Evolutionary conservation across 2,888 invertebrate genomes (phyloP).

Genomic region (Byasa hedistus): DNA sequence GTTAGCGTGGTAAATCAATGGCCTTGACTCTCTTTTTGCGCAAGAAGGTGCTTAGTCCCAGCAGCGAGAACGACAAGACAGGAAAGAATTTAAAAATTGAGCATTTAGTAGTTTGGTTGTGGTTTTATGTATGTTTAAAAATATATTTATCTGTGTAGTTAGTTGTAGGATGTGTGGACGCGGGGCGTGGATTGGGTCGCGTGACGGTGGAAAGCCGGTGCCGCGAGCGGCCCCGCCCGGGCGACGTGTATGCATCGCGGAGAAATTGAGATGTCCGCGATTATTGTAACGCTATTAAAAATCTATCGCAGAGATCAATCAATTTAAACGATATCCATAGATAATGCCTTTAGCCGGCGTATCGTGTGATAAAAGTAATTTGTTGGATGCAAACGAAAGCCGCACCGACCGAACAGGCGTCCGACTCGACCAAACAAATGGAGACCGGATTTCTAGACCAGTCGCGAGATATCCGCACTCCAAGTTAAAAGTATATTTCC

Average conservation of each 20-base stretch:
- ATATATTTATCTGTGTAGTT: slow-evolving; percentile 39
- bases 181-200: slow-evolving; percentile 42
- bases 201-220: slow-evolving; percentile 40
- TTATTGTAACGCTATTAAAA: slow-evolving; percentile 46
- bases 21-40: no score
- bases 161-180: slow-evolving; percentile 42
- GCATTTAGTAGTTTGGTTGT: no score
- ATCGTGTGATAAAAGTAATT: slow-evolving; percentile 36
- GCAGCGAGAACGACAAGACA: no score
- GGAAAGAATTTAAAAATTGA: no score
- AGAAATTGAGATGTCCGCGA: slow-evolving; percentile 49
- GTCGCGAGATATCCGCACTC: slow-evolving; percentile 36
- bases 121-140: neutral
- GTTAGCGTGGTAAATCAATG: no score
- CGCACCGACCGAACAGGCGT: slow-evolving; percentile 33
- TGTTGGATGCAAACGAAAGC: slow-evolving; percentile 40
- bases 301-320: slow-evolving; percentile 43
- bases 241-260: slow-evolving; percentile 35
- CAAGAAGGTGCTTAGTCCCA: no score
- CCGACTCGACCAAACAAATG: slow-evolving; percentile 35
- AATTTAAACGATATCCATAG: slow-evolving; percentile 40
- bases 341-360: slow-evolving; percentile 37
- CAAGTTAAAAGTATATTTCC: slow-evolving; percentile 44
- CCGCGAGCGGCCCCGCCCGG: slow-evolving; percentile 28
- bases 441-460: slow-evolving; percentile 38